Base-by-base conservation (phyloP, 2,888 invertebrate species). In the Caradrina clavipalpis region DNA sequence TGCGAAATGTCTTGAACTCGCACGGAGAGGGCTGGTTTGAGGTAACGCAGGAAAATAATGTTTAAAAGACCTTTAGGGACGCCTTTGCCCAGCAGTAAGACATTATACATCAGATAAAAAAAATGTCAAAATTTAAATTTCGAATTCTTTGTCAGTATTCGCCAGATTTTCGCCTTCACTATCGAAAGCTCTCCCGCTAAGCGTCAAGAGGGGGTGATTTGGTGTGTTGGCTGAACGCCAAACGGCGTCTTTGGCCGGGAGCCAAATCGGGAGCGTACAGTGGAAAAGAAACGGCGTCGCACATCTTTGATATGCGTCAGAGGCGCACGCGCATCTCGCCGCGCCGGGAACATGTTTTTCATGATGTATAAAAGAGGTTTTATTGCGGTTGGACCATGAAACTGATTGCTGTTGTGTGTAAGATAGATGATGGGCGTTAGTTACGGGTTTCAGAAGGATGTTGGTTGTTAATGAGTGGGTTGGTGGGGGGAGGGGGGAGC, bases 231-330 rank as follows among this genome's bases (percentile, higher is more conserved):
- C 94, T 45, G 49, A 10, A 49, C 84, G 95, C 95, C 95, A 95
- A 85, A 88, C 93, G 92, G 92, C 94, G 93, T 94, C 91, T 91
- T 91, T 95, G 95, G 95, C 94, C 49, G 53, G 68, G 58, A 66
- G 94, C 95, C 95, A 96, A 94, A 90, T 90, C 89, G 89, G 86
- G 89, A 91, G 90, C 91, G 86, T 83, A 88, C 91, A 89, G 91
- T 91, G 91, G 92, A 94, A 95, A 95, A 89, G 92, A 95, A 95
- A 94, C 91, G 90, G 89, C 91, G 95, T 94, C 95, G 95, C 95
- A 91, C 94, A 94, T 94, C 95, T 95, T 93, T 90, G 92, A 94
- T 94, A 95, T 96, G 95, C 95, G 95, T 96, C 95, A 96, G 92
- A 91, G 89, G 89, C 93, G 92, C 91, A 86, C 90, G 90, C 93